Conservation (phyloP, 2,888 invertebrate genomes). For the Cataglyphis cursor region DNA sequence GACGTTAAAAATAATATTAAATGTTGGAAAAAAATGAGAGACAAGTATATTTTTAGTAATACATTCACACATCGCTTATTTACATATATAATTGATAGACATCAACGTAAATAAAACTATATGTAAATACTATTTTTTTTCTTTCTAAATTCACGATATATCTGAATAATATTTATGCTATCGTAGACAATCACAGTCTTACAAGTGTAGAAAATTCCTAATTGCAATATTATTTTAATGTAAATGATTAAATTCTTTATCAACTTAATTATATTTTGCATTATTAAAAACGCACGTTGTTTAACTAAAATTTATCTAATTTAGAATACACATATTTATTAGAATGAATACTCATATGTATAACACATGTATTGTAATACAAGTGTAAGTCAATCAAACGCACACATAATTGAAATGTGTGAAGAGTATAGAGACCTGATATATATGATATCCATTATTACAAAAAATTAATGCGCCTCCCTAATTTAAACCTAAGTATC, state of each 20-base stretch:
- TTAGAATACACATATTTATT: slow-evolving; percentile 63
- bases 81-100: slow-evolving; percentile 70
- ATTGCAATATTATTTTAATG: slow-evolving; percentile 48
- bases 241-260: slow-evolving; percentile 46
- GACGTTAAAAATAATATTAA: slow-evolving; percentile 63
- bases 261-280: slow-evolving; percentile 56
- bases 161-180: slow-evolving; percentile 63
- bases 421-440: slow-evolving; percentile 18
- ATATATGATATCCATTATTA: slow-evolving; percentile 44
- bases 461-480: slow-evolving; percentile 49
- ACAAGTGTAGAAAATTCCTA: slow-evolving; percentile 72
- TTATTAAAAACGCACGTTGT: slow-evolving; percentile 55
- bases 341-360: slow-evolving; percentile 50
- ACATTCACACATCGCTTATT: slow-evolving; percentile 74
- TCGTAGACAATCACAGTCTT: slow-evolving; percentile 71
- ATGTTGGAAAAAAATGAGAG: slow-evolving; percentile 66
- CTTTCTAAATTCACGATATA: slow-evolving; percentile 65
- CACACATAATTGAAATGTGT: slow-evolving; percentile 51
- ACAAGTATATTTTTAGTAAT: slow-evolving; percentile 74
- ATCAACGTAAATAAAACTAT: slow-evolving; percentile 70
- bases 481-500: slow-evolving; percentile 46
- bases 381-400: slow-evolving; percentile 51
- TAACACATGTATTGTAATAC: slow-evolving; percentile 38
- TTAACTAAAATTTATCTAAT: slow-evolving; percentile 62
- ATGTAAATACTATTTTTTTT: slow-evolving; percentile 61